A percentile compares a stretch with the other conserved stretches of the same genome.
These are phyloP conservation scores for Andrena fulva DNA, from an alignment of 2,888 invertebrate species.

Conservation along the genomic window DNA sequence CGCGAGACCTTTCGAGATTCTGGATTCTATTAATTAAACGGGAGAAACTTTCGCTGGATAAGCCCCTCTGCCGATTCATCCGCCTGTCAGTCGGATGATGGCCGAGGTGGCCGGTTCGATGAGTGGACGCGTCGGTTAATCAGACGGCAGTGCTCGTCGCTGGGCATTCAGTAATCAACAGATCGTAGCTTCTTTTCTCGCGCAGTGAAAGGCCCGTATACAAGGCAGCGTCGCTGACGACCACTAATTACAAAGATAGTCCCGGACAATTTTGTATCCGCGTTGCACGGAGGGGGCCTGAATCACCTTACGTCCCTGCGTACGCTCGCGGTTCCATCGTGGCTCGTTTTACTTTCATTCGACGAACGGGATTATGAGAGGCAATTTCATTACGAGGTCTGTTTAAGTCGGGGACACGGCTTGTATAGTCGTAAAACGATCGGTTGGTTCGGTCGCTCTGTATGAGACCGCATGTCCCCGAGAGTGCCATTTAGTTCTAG, in stretches of 20 bases:
- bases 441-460: neutral
- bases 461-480: too few species aligned
- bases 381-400: constrained; percentile 11
- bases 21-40: constrained; percentile 40
- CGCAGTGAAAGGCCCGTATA: constrained; percentile 57
- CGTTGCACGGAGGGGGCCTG: neutral
- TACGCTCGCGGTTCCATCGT: neutral
- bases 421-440: neutral
- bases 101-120: constrained; percentile 69
- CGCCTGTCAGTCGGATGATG: constrained; percentile 52
- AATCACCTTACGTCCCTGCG: constrained; percentile 8
- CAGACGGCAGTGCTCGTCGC: constrained; percentile 47
- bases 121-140: constrained; percentile 72
- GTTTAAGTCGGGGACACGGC: too few species aligned
- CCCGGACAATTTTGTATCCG: constrained; percentile 49
- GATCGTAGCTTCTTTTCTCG: constrained; percentile 61
- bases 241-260: constrained; percentile 51
- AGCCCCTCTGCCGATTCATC: constrained; percentile 65
- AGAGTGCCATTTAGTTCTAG: too few species aligned
- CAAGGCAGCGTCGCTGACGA: constrained; percentile 23
- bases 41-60: constrained; percentile 74
- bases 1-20: constrained; percentile 6
- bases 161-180: constrained; percentile 63
- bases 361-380: constrained; percentile 11
- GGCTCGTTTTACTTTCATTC: neutral